Conservation (phyloP, 2,113 vertebrate genomes). For the Psophia crepitans region DNA sequence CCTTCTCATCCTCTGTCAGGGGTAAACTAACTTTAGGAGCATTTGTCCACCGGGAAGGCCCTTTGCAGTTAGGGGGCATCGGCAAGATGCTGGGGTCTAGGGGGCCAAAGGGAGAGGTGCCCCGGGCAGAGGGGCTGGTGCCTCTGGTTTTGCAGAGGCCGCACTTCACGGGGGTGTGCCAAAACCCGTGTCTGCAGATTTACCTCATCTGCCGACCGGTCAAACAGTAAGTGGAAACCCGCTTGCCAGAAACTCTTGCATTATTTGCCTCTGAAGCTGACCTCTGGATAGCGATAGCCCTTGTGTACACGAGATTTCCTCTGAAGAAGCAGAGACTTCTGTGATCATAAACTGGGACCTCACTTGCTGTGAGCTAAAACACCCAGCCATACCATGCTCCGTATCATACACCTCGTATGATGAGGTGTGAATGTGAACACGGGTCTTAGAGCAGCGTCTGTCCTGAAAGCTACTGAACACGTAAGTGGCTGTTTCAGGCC, state of each 20-base stretch:
- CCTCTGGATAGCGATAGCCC: background rate
- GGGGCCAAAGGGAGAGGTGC: background rate
- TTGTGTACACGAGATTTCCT: background rate
- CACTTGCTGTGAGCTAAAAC: background rate
- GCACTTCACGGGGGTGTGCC: background rate
- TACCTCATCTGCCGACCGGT: accelerated
- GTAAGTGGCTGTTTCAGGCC: background rate
- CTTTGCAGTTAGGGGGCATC: background rate
- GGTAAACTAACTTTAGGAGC: background rate
- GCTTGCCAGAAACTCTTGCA: background rate
- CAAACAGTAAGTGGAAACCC: background rate
- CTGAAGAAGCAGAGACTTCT: background rate
- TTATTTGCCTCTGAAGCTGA: background rate
- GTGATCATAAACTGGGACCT: background rate
- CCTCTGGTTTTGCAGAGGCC: background rate
- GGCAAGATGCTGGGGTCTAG: background rate
- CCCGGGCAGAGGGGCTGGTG: background rate
- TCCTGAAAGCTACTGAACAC: background rate
- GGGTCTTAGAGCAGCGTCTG: background rate
- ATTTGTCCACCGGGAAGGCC: accelerated
- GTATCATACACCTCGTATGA: background rate
- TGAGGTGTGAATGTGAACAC: background rate
- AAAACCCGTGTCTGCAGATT: accelerated
- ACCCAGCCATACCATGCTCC: background rate
- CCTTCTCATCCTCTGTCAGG: background rate